Evolutionary conservation across 92 coral and sea anemone species (phyloP).

Genomic region (Palythoa grandis): DNA sequence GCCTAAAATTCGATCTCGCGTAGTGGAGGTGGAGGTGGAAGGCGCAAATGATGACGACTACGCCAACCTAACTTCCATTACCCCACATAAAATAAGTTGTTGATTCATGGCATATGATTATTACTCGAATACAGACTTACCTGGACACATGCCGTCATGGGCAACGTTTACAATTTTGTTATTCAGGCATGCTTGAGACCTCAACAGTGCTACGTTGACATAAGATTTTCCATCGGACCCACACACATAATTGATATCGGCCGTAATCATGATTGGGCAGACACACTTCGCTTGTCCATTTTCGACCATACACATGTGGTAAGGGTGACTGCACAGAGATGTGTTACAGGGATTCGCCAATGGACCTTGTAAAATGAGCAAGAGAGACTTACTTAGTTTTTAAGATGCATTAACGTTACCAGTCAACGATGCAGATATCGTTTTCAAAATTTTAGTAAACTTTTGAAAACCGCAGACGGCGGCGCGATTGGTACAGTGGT

Average conservation of each 20-base stretch:
- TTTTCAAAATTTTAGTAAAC: not conserved
- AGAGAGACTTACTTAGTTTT: not conserved
- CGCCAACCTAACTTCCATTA: too few species aligned
- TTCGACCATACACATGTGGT: constrained; percentile 56
- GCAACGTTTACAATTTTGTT: constrained; percentile 35
- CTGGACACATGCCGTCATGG: constrained; percentile 32
- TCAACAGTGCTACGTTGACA: constrained; percentile 68
- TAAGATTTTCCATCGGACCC: constrained; percentile 90
- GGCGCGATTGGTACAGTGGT: too few species aligned
- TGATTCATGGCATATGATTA: not conserved
- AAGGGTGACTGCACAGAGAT: constrained; percentile 59
- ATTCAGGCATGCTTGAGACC: constrained; percentile 60
- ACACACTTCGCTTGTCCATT: constrained; percentile 75
- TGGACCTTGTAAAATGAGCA: not conserved
- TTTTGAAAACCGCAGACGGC: not conserved
- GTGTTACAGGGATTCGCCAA: constrained; percentile 61
- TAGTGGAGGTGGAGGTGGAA: too few species aligned
- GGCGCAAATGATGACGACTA: too few species aligned
- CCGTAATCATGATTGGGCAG: constrained; percentile 69
- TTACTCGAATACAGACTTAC: not conserved
- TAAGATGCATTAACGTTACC: not conserved
- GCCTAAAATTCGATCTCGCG: too few species aligned
- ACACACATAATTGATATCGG: constrained; percentile 68
- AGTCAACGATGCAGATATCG: too few species aligned
- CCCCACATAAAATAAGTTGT: not conserved